Evolutionary conservation across 2,113 vertebrate species (phyloP).

Genomic region (Coptodon rendalli): DNA sequence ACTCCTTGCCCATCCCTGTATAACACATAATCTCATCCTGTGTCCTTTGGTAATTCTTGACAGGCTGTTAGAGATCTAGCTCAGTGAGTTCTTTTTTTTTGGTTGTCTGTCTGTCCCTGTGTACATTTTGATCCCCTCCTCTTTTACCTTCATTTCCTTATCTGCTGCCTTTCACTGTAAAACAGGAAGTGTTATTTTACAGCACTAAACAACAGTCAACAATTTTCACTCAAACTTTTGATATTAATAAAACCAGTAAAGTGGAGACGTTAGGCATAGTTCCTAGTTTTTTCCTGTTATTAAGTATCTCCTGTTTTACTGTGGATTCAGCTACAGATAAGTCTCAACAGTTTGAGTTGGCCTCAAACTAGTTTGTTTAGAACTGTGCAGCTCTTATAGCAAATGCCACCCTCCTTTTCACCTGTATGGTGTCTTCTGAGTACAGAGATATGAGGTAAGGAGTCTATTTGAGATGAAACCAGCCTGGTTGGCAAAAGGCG

Average conservation of each 20-base stretch:
- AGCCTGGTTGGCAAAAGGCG: not conserved
- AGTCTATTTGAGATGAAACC: slow-evolving; percentile 4
- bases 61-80: not conserved
- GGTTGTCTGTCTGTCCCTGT: slow-evolving; percentile 14
- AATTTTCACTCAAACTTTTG: not conserved
- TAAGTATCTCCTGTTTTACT: slow-evolving; percentile 50
- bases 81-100: not conserved
- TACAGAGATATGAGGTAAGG: not conserved
- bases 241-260: not conserved
- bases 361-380: not conserved
- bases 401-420: not conserved
- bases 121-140: not conserved
- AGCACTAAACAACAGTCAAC: not conserved
- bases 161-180: slow-evolving; percentile 34
- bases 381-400: not conserved
- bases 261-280: not conserved
- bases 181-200: slow-evolving; percentile 38
- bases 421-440: not conserved
- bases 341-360: slow-evolving; percentile 33
- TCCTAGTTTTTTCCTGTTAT: not conserved
- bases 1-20: not conserved
- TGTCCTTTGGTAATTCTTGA: not conserved
- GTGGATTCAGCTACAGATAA: not conserved
- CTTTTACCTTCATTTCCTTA: not conserved
- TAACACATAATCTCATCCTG: not conserved